phyloP scores from a whole-genome alignment of 2,888 invertebrate species.

The Colletes collaris region DNA sequence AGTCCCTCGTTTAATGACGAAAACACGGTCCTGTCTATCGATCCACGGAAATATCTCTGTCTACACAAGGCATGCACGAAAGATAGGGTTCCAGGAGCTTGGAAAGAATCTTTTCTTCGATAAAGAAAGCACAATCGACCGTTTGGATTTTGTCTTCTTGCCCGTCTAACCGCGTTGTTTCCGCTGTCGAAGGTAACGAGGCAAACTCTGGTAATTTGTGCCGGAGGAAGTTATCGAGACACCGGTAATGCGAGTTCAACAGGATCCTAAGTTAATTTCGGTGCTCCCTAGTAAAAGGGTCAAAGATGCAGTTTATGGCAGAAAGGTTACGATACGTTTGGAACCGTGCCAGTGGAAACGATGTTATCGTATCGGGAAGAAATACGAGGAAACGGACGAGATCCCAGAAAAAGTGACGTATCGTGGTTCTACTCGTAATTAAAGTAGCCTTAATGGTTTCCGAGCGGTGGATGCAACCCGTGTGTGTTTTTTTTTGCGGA shows the following conservation, averaged over 20 bases:
- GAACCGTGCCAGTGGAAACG: slow-evolving; percentile 6
- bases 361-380: not conserved
- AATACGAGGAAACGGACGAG: not conserved
- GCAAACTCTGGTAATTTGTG: slow-evolving; percentile 32
- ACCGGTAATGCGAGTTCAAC: slow-evolving; percentile 23
- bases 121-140: not conserved
- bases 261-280: slow-evolving; percentile 39
- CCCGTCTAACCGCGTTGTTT: slow-evolving; percentile 4
- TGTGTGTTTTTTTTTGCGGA: not conserved
- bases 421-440: not conserved
- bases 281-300: not conserved
- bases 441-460: not conserved
- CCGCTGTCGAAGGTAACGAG: not conserved
- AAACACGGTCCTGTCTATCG: no score
- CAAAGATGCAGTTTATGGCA: not conserved
- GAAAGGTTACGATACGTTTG: slow-evolving; percentile 23
- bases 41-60: no score
- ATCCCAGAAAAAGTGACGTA: not conserved
- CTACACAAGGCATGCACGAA: no score
- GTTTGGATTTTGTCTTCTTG: slow-evolving; percentile 6
- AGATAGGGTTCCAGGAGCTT: no score
- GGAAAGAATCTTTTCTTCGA: not conserved
- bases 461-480: not conserved
- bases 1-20: no score
- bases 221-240: slow-evolving; percentile 17